Percentiles rank a stretch among this genome's conserved stretches.
These are phyloP conservation scores for Chirona hameri DNA, from an alignment of 2,888 invertebrate genomes.

Conservation along the genomic window DNA sequence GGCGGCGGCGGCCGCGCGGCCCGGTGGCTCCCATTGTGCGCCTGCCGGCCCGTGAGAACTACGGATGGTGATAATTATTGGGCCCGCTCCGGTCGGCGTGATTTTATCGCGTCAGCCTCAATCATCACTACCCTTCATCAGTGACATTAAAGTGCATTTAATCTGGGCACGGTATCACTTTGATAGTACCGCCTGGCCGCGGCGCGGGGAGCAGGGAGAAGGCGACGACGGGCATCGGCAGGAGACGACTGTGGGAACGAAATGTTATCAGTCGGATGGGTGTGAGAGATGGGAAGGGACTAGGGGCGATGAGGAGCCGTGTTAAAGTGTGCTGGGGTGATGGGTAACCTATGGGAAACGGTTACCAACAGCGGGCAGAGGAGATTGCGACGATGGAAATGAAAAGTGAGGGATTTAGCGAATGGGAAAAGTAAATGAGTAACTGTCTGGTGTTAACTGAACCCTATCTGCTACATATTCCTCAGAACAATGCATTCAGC, in stretches of 20 bases:
- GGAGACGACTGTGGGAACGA: not conserved
- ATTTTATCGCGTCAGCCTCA: constrained; percentile 12
- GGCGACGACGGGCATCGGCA: not conserved
- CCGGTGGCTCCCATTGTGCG: not conserved
- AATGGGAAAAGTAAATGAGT: too few relatives aligned
- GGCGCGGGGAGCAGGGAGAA: not conserved
- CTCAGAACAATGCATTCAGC: too few relatives aligned
- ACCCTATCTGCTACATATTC: too few relatives aligned
- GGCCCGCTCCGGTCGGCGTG: not conserved
- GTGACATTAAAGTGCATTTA: constrained; percentile 26
- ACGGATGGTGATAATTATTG: not conserved
- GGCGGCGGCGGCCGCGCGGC: not conserved
- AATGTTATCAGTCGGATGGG: not conserved
- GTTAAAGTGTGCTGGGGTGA: not conserved
- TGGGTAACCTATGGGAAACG: not conserved
- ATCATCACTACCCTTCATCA: constrained; percentile 29
- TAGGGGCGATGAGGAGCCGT: not conserved
- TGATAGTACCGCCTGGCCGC: not conserved
- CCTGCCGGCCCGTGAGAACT: not conserved
- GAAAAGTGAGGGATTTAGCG: too few relatives aligned
- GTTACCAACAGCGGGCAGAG: too few relatives aligned
- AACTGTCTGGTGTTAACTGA: too few relatives aligned
- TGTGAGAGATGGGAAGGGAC: not conserved
- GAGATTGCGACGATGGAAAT: too few relatives aligned
- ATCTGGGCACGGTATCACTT: constrained; percentile 25